A percentile compares a stretch with the other conserved stretches of the same genome.
phyloP scores from a whole-genome alignment of 2,113 vertebrate genomes.

The Melanocharis versteri region DNA sequence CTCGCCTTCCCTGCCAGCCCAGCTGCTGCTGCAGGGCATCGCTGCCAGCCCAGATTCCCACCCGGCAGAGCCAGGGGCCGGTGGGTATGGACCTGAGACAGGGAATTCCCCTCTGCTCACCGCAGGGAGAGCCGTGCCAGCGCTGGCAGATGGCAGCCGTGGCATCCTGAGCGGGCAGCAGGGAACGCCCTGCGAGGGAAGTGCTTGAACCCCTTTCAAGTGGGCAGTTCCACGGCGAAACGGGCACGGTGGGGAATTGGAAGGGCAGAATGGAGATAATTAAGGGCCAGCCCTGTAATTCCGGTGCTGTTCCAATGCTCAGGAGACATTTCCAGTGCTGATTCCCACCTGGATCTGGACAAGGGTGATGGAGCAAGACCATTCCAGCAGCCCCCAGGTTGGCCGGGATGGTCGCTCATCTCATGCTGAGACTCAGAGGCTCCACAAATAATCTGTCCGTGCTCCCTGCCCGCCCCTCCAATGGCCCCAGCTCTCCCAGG shows the following conservation, averaged over 20 bases:
- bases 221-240: background rate
- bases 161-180: background rate
- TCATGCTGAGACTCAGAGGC: background rate
- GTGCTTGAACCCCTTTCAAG: background rate
- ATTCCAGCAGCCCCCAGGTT: background rate
- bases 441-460: background rate
- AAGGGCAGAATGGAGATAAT: background rate
- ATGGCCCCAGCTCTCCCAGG: background rate
- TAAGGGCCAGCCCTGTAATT: background rate
- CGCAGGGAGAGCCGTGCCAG: background rate
- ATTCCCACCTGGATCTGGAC: background rate
- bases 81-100: background rate
- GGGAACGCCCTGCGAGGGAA: background rate
- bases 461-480: background rate
- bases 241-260: background rate
- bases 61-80: background rate
- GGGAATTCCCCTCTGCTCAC: background rate
- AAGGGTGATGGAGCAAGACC: background rate
- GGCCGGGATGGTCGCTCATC: background rate
- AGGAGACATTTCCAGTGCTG: background rate
- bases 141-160: background rate
- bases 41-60: conserved; percentile 16
- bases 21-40: background rate
- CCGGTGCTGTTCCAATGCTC: background rate
- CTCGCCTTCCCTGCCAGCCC: background rate